Evolutionary conservation across 1,140 invertebrate genomes (phyloP).

Genomic region (Calliopsis andreniformis): DNA sequence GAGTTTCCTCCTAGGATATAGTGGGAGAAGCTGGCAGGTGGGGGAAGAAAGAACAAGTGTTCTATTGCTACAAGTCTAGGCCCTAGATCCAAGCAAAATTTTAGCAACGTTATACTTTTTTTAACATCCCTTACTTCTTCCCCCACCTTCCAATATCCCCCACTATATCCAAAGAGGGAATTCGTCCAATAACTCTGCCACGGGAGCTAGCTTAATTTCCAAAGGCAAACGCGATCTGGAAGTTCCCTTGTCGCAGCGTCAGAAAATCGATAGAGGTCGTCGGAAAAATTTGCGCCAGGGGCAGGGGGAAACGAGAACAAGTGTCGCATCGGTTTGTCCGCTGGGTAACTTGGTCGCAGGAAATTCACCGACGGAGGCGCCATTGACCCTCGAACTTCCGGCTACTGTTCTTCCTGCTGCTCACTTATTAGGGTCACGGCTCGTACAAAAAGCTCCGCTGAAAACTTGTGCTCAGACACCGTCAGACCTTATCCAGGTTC

Average conservation of each 20-base stretch:
- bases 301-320: neutral
- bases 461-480: conserved; percentile 17
- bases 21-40: too few species aligned
- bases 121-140: too few species aligned
- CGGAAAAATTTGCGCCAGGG: neutral
- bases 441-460: conserved; percentile 29
- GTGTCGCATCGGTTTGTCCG: conserved; percentile 29
- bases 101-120: too few species aligned
- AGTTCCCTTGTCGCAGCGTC: too few species aligned
- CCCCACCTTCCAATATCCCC: too few species aligned
- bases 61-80: too few species aligned
- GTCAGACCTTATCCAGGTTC: conserved; percentile 4
- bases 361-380: conserved; percentile 17
- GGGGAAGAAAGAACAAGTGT: too few species aligned
- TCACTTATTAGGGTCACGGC: conserved; percentile 31
- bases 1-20: too few species aligned
- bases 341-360: conserved; percentile 2
- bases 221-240: neutral
- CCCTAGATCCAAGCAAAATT: too few species aligned
- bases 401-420: neutral
- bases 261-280: neutral
- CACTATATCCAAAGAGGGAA: too few species aligned
- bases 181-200: too few species aligned
- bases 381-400: conserved; percentile 41
- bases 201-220: neutral